phyloP scores from a whole-genome alignment of 2,888 invertebrate species.

The Cephonodes hylas region DNA sequence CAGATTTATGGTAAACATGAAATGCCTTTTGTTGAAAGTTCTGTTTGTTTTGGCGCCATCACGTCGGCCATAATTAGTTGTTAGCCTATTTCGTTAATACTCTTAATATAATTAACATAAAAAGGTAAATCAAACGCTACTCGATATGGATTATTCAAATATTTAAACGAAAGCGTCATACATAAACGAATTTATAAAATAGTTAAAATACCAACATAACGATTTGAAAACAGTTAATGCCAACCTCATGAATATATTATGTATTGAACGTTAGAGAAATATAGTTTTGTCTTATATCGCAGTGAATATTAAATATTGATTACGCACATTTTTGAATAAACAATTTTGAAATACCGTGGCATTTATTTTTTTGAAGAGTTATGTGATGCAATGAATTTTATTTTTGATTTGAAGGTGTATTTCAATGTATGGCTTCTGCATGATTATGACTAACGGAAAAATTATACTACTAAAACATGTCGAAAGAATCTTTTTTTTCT shows the following conservation, averaged over 20 bases:
- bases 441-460: background rate
- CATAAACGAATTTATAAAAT: constrained; percentile 58
- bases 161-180: constrained; percentile 60
- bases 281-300: constrained; percentile 24
- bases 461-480: background rate
- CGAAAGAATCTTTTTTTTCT: background rate
- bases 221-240: constrained; percentile 60
- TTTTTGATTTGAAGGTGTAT: background rate
- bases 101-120: constrained; percentile 52
- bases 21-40: constrained; percentile 6
- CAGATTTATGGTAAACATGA: constrained; percentile 3
- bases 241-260: constrained; percentile 67
- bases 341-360: background rate
- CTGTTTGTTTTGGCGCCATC: constrained; percentile 21
- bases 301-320: background rate
- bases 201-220: constrained; percentile 61
- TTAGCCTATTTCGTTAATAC: constrained; percentile 47
- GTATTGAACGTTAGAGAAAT: constrained; percentile 55
- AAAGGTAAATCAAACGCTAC: constrained; percentile 59
- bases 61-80: constrained; percentile 41
- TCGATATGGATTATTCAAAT: constrained; percentile 53
- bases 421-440: too few species aligned
- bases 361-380: background rate
- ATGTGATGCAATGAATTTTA: background rate
- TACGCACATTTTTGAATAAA: constrained; percentile 4